Conservation (phyloP, 2,888 invertebrate species). For the Eulithis prunata region DNA sequence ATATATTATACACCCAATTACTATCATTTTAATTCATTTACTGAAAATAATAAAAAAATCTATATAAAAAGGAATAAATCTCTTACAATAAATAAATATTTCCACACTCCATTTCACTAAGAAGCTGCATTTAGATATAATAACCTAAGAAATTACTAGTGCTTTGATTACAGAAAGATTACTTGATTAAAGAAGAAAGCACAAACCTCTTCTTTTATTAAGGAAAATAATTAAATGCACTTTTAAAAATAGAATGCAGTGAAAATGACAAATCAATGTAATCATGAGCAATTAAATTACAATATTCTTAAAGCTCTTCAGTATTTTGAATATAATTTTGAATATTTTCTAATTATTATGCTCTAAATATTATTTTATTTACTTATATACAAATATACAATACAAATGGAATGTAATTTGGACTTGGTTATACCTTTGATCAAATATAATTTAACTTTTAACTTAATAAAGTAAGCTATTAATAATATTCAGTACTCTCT, state of each 20-base stretch:
- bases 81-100: constrained; percentile 19
- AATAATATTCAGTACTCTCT: constrained; percentile 80
- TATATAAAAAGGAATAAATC: background rate
- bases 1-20: constrained; percentile 12
- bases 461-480: constrained; percentile 62
- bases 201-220: constrained; percentile 1
- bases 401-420: constrained; percentile 81
- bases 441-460: constrained; percentile 62
- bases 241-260: constrained; percentile 45
- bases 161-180: background rate
- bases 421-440: constrained; percentile 72
- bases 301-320: constrained; percentile 77
- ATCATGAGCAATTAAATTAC: constrained; percentile 76
- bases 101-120: constrained; percentile 11
- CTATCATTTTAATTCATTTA: constrained; percentile 15
- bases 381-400: constrained; percentile 71
- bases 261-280: constrained; percentile 56
- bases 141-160: background rate
- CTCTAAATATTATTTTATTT: constrained; percentile 33
- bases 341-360: constrained; percentile 28
- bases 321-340: constrained; percentile 53
- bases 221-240: constrained; percentile 61
- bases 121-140: constrained; percentile 10
- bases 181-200: constrained; percentile 1
- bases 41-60: constrained; percentile 6